A percentile compares a stretch with the other conserved stretches of the same genome.
These are phyloP conservation scores for Epinotia ramella DNA, from an alignment of 2,888 invertebrate genomes.

Conservation along the genomic window DNA sequence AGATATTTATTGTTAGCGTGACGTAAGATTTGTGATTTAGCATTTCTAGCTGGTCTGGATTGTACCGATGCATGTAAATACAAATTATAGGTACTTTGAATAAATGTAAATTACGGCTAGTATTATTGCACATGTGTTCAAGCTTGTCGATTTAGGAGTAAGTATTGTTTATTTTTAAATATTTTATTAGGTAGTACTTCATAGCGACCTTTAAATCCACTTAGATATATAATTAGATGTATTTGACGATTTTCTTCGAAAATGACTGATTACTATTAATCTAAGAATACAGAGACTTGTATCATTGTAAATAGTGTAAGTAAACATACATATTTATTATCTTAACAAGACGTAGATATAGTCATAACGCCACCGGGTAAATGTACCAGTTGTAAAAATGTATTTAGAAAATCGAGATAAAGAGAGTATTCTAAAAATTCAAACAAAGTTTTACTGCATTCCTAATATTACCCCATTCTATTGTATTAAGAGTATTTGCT, in stretches of 20 bases:
- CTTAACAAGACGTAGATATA: slow-evolving; percentile 58
- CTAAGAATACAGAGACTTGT: slow-evolving; percentile 55
- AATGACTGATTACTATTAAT: slow-evolving; percentile 75
- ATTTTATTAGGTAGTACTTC: slow-evolving; percentile 53
- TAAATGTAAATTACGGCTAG: slow-evolving; percentile 62
- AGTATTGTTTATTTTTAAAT: slow-evolving; percentile 51
- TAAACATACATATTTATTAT: slow-evolving; percentile 63
- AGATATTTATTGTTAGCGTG: slow-evolving; percentile 75
- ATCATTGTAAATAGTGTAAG: slow-evolving; percentile 67
- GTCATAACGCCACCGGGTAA: slow-evolving; percentile 55
- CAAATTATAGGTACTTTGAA: slow-evolving; percentile 32
- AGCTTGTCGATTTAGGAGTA: slow-evolving; percentile 64
- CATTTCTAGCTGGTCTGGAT: slow-evolving; percentile 57
- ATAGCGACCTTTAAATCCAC: slow-evolving; percentile 43
- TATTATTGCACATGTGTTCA: slow-evolving; percentile 78
- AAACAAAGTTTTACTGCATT: slow-evolving; percentile 30
- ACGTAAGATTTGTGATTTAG: slow-evolving; percentile 54
- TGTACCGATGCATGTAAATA: slow-evolving; percentile 57
- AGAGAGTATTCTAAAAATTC: slow-evolving; percentile 50
- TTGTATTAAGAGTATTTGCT: too few species aligned
- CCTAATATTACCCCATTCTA: neutral
- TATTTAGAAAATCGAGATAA: slow-evolving; percentile 66
- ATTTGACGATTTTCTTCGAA: slow-evolving; percentile 57
- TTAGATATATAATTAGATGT: slow-evolving; percentile 31
- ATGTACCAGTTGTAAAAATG: slow-evolving; percentile 65